Conservation (phyloP, 2,113 vertebrate genomes). For the Campylomormyrus tamandua region DNA sequence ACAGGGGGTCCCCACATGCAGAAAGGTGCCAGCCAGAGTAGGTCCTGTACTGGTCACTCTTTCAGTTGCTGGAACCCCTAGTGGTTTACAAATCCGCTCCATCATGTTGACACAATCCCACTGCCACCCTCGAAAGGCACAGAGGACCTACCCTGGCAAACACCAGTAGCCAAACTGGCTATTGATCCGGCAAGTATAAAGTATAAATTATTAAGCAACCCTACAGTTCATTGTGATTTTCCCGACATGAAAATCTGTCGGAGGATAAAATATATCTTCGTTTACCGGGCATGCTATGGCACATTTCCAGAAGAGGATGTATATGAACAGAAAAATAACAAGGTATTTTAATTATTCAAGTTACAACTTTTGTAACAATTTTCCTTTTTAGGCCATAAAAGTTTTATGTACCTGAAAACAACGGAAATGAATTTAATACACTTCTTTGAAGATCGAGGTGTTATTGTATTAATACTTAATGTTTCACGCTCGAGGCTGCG, state of each 20-base stretch:
- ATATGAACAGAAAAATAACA: not conserved
- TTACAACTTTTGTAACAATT: not conserved
- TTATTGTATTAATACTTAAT: not conserved
- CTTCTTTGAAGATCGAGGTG: not conserved
- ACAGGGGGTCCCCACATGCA: not conserved
- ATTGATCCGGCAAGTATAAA: not conserved
- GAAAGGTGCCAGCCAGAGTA: not conserved
- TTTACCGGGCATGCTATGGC: not conserved
- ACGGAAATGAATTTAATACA: not conserved
- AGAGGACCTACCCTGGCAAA: not conserved
- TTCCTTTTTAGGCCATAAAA: not conserved
- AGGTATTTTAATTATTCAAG: not conserved
- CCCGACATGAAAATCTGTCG: not conserved
- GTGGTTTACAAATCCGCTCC: not conserved
- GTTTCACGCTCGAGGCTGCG: not conserved
- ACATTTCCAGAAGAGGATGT: not conserved
- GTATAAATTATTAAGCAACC: not conserved
- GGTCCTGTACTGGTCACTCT: not conserved
- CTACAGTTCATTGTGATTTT: not conserved
- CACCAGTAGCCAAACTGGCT: not conserved
- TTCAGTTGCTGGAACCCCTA: not conserved
- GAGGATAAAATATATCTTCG: not conserved
- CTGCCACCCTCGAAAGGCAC: not conserved
- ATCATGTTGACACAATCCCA: not conserved
- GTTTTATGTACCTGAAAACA: constrained; percentile 10